phyloP scores from a whole-genome alignment of 2,113 vertebrate genomes.

The Lagopus leucura region DNA sequence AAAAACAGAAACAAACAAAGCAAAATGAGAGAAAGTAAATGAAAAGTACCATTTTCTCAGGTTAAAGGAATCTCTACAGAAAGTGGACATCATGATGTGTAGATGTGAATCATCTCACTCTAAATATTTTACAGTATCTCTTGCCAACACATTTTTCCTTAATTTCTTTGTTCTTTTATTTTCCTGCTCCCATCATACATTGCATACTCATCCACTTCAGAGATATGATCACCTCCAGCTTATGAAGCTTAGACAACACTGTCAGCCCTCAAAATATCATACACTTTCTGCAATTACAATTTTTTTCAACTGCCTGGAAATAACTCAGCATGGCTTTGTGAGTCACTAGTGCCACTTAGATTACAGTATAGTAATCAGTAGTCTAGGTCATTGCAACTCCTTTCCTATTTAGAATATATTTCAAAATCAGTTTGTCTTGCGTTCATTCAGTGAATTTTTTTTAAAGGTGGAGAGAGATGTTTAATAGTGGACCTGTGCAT shows the following conservation, averaged over 20 bases:
- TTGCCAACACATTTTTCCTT: neutral
- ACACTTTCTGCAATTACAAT: neutral
- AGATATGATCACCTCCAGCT: neutral
- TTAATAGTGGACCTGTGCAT: neutral
- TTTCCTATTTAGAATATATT: neutral
- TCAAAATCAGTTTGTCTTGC: neutral
- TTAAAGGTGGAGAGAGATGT: neutral
- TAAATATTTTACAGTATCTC: neutral
- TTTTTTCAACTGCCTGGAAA: neutral
- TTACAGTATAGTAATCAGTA: neutral
- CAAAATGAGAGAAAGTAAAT: neutral
- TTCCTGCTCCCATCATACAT: neutral
- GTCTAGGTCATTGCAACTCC: neutral
- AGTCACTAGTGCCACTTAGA: neutral
- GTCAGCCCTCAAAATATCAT: neutral
- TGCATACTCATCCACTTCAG: neutral
- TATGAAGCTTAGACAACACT: neutral
- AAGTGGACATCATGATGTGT: neutral
- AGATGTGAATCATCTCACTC: neutral
- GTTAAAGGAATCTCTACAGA: neutral
- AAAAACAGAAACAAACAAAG: neutral
- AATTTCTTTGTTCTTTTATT: neutral
- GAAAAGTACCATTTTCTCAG: neutral
- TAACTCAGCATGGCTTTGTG: neutral
- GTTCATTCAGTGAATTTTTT: neutral